Conservation (phyloP, 2,113 vertebrate genomes). For the Charadrius vociferus region DNA sequence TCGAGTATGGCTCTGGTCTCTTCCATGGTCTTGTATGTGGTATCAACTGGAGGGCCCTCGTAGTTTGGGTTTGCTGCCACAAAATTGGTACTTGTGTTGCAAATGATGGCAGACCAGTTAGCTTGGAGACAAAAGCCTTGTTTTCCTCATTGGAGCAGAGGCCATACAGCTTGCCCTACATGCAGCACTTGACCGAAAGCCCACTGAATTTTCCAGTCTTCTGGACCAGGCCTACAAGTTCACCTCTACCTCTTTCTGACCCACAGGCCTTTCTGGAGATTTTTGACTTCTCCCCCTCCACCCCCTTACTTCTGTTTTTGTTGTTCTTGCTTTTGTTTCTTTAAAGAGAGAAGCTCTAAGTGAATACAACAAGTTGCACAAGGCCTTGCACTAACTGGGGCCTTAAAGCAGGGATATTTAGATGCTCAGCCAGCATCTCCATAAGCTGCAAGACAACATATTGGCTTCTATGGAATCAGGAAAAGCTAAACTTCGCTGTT, state of each 20-base stretch:
- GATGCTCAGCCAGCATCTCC: not conserved
- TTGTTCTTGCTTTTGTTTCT: not conserved
- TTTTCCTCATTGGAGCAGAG: not conserved
- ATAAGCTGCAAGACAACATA: not conserved
- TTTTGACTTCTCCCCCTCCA: not conserved
- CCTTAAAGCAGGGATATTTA: not conserved
- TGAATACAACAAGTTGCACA: not conserved
- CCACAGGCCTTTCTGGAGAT: not conserved
- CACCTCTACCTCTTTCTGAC: not conserved
- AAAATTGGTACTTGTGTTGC: not conserved
- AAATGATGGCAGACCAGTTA: not conserved
- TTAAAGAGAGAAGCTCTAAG: not conserved
- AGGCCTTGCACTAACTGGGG: not conserved
- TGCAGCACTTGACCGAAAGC: accelerated
- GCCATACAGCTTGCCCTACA: not conserved
- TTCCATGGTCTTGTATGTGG: not conserved
- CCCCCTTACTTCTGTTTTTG: not conserved
- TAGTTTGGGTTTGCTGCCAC: not conserved
- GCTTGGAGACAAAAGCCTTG: not conserved
- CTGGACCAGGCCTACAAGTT: not conserved
- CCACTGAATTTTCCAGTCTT: not conserved
- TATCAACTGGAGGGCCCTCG: not conserved
- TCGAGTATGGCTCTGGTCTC: not conserved
- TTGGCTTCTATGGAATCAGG: not conserved
- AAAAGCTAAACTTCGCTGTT: not conserved